Evolutionary conservation across 2,797 vertebrate genomes (phyloP).

Genomic region (Pangasius macronema): DNA sequence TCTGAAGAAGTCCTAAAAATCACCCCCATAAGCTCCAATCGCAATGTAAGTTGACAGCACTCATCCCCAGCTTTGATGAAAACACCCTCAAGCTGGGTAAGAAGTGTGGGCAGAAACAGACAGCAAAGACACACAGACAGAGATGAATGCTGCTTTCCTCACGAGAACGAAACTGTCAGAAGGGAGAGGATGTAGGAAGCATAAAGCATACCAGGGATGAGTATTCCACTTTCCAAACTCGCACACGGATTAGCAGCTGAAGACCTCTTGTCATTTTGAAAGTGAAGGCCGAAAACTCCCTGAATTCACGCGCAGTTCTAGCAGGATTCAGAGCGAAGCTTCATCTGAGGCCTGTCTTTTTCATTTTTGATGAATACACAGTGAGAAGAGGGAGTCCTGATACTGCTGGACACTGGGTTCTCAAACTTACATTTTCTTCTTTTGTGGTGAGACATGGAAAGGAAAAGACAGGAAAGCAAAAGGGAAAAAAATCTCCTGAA

Average conservation of each 20-base stretch:
- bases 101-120: constrained; percentile 54
- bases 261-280: constrained; percentile 29
- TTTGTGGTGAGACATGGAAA: not conserved
- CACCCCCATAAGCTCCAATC: constrained; percentile 33
- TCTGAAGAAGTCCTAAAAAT: not conserved
- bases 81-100: constrained; percentile 62
- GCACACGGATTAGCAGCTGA: constrained; percentile 18
- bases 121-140: constrained; percentile 43
- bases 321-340: constrained; percentile 19
- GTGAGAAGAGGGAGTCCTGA: not conserved
- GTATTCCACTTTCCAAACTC: not conserved
- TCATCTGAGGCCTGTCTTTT: constrained; percentile 2
- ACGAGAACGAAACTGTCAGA: constrained; percentile 62
- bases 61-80: constrained; percentile 65
- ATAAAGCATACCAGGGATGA: constrained; percentile 55
- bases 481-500: not conserved
- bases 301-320: not conserved
- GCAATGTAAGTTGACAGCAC: constrained; percentile 51
- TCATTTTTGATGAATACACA: not conserved
- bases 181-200: constrained; percentile 26
- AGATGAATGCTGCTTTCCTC: constrained; percentile 61
- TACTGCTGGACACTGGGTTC: not conserved
- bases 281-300: constrained; percentile 2
- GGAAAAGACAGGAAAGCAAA: not conserved
- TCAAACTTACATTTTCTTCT: not conserved